phyloP scores from a whole-genome alignment of 2,888 invertebrate species.

The Chrysopilus asiliformis region DNA sequence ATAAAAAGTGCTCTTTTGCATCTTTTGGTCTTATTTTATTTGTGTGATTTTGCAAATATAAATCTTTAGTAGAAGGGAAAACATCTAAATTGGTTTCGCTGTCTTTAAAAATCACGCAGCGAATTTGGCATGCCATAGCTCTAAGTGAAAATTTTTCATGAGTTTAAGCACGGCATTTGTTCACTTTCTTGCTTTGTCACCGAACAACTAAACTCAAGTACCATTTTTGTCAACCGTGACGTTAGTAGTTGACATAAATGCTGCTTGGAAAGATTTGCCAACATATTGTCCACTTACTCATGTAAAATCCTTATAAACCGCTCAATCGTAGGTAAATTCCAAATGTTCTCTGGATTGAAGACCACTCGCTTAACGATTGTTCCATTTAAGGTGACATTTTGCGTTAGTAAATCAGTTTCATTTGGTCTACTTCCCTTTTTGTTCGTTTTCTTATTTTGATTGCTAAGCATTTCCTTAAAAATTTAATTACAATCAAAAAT shows the following conservation, averaged over 20 bases:
- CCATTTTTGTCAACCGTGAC: too few species aligned
- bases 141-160: background rate
- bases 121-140: too few species aligned
- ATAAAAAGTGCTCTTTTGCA: too few species aligned
- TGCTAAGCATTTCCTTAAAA: slow-evolving; percentile 8
- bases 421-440: slow-evolving; percentile 18
- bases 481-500: slow-evolving; percentile 1
- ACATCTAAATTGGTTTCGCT: too few species aligned
- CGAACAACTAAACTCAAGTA: too few species aligned
- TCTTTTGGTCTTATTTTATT: too few species aligned
- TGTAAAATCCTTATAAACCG: slow-evolving; percentile 25
- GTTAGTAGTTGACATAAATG: too few species aligned
- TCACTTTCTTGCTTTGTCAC: too few species aligned
- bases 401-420: slow-evolving; percentile 14
- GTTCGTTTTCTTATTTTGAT: slow-evolving; percentile 12
- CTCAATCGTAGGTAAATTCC: slow-evolving; percentile 28
- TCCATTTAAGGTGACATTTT: slow-evolving; percentile 26
- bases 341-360: slow-evolving; percentile 27
- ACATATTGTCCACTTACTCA: slow-evolving; percentile 22
- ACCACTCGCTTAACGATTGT: slow-evolving; percentile 23
- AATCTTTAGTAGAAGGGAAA: slow-evolving; percentile 1
- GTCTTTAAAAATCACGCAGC: background rate
- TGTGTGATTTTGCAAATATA: too few species aligned
- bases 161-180: too few species aligned
- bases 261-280: background rate